Base-by-base conservation (phyloP, 2,113 vertebrate species). In the Paralichthys olivaceus region DNA sequence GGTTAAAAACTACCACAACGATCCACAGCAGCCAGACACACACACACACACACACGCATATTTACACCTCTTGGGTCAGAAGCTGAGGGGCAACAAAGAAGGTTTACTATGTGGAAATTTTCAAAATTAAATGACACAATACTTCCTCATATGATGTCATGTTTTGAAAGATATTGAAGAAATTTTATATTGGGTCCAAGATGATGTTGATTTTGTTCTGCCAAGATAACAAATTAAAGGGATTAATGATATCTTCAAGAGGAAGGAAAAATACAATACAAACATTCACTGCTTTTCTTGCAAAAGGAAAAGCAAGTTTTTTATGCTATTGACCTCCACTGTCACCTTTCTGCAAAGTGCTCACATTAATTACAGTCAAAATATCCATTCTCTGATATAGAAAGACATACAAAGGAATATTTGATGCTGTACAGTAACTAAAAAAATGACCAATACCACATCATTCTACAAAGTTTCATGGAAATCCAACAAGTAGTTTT, bases 21-120 rank as follows among this genome's bases (percentile, higher is more conserved):
- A 56, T 65, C 62, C 54, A 67, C 70, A 80, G 74, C 71, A 79
- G 58, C 58, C 53, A 67, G 64, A 82, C 19, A 45, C 64, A 53
- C 49, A n/a, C 7, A 53, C 20, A n/a, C 49, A 62, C 14, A 55
- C 7, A 14, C 9, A 32, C 29, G 8, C 49, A 69, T 55, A 79
- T 80, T 79, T 59, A 83, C 11, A 59, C 23, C 43, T 40, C 57
- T 71, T 3, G 34, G 79, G 63, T 84, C 72, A 77, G 29, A 70
- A 55, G 40, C 79, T 89, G 49, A 57, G 72, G 51, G 4, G 58
- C 80, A 81, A 83, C 61, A 79, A 69, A 66, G 47, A 74, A 62
- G 20, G 79, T 85, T 88, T 82, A 89, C 80, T 78, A 86, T 66
- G 65, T 40, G 61, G 74, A 79, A 64, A 80, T 26, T 57, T 65